Base-by-base conservation (phyloP, 2,888 invertebrate genomes). In the Drosophila paramelanica region DNA sequence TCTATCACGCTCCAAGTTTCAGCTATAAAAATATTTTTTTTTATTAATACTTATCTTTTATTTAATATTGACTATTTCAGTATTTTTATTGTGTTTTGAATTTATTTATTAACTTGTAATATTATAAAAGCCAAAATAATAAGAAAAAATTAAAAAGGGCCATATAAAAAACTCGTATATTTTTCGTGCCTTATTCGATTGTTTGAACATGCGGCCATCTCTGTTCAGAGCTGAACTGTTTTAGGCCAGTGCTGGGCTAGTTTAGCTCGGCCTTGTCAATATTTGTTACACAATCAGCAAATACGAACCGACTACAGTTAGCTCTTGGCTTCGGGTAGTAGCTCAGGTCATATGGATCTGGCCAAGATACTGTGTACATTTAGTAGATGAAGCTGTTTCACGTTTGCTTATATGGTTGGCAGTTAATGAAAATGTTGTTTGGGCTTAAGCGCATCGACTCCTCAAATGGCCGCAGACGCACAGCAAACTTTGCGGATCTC, bases 281-380 rank as follows among this genome's bases (percentile, higher is more conserved):
- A 86, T 86, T 86, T 88, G 83, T 79, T 86, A 83, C 75, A 79
- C 83, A 83, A 86, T 86, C 85, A 77, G 75, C 81, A 88, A 85
- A 86, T 82, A 75, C 45, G 42, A 65, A 5, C 65, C 27, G 47
- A 36, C 36, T 33, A 20, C 53, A 62, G 71, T 66, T 68, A 49
- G 60, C 64, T 57, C 52, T 46, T 72, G 59, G 69, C 65, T 61
- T 56, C 47, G 50, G 38, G 36, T 33, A 57, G 74, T 33, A 13
- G 17, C 53, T 27, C 17, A 31, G 46, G 41, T 66, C 52, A 25
- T 45, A 41, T 38, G 45, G 47, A 33, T 36, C 38, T 31, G 52
- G 38, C 51, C 1, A 58, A 76, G 75, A 67, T 45, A 38, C 3
- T n/a, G 42, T 50, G 49, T 31, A 47, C 62, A 74, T 74, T 69